Evolutionary conservation across 2,888 invertebrate species (phyloP), one percentile per base, ranked within the genome.

Genomic region (Leptopilina syphax): DNA sequence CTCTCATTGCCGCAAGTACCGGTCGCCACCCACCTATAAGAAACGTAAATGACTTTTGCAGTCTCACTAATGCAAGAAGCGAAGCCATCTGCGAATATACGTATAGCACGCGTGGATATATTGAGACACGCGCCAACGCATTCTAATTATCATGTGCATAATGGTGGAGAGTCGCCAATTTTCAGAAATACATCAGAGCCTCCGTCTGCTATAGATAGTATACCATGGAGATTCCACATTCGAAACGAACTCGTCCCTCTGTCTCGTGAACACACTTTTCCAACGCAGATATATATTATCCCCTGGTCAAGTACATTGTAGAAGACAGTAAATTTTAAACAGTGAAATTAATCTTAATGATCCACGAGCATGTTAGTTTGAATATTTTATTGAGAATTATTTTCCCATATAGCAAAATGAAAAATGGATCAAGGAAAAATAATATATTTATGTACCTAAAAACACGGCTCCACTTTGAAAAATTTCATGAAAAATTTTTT

Each of bases 131-230:
- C 91, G 91, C 91, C 90, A 92, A 92, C 91, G 91, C 91, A 92
- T 91, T 92, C 92, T 92, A 92, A 92, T 92, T 92, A 92, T 91
- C 91, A 92, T 91, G 91, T 90, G 91, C 90, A 91, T 91, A 92
- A 91, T 91, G 91, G 90, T 92, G 92, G 92, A 90, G 83, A 82
- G 84, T 89, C 86, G 92, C 92, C 92, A 92, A 92, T 90, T 90
- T 89, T 91, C 90, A 90, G 90, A 91, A 92, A 91, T 92, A 91
- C 90, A 91, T 90, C 90, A 89, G 89, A 87, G 86, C 83, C 79
- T 18, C 3, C 34, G 82, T 80, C 79, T 85, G 88, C 90, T 91
- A 89, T 90, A 90, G 89, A 90, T 91, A 89, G 89, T 18, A 82
- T 82, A 83, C 83, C 83, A 85, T 84, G 84, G 84, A 85, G 85